Evolutionary conservation across 1,140 invertebrate species (phyloP), one percentile per base, ranked within the genome.

Genomic region (Cardiocondyla obscurior): DNA sequence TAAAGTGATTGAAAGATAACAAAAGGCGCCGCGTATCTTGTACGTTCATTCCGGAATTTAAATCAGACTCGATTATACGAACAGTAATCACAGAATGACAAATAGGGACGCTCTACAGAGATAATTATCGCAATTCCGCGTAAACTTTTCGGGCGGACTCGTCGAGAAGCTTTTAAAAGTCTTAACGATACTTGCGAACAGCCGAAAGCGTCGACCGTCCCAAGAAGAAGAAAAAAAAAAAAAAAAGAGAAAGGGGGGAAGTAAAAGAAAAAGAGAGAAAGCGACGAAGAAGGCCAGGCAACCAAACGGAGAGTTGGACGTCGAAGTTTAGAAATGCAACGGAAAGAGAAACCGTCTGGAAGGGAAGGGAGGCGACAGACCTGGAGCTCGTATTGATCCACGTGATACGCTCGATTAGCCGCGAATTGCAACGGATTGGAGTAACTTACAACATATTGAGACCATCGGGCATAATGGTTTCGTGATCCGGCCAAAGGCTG

Each of bases 361-460:
- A 76, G 69, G 46, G 25, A 46, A 84, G 81, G 36, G 53, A 74
- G 69, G 62, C 79, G 85, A 76, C 81, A 79, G 82, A 88, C 51
- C 55, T 42, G 69, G 79, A 57, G 87, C 64, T 86, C 85, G 86
- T 90, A 91, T 91, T 89, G 90, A 91, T 91, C 89, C 83, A 85
- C 53, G 83, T 73, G 85, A 90, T 88, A 90, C 88, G 88, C 85
- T 89, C 88, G 90, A 90, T 88, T 89, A 91, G 88, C 89, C 85
- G 67, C 82, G 90, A 90, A 91, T 91, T 91, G 88, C 89, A 85
- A 82, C 83, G 89, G 81, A 88, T 90, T 89, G 88, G 72, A 82
- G 85, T 88, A 82, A 86, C 85, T 89, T 90, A 82, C 84, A 81
- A 74, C 83, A 73, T 81, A 89, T 81, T 86, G 83, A 87, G 79